These are phyloP conservation scores for Calyptomena viridis DNA, from an alignment of 2,113 vertebrate genomes.

Conservation along the genomic window DNA sequence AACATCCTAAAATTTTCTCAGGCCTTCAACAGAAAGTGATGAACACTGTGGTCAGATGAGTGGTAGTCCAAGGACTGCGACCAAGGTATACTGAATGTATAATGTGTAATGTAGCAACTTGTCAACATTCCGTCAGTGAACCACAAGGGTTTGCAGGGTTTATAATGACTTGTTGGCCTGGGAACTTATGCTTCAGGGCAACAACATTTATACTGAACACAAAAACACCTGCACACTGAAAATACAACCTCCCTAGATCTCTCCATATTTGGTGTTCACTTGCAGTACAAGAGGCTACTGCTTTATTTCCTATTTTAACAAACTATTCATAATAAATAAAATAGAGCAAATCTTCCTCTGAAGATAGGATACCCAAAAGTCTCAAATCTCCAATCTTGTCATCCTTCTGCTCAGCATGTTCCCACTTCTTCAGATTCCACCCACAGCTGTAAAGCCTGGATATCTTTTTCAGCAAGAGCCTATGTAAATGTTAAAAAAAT, in stretches of 20 bases:
- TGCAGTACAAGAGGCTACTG: background rate
- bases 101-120: background rate
- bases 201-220: background rate
- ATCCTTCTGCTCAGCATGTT: background rate
- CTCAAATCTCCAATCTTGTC: background rate
- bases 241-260: background rate
- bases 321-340: background rate
- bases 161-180: background rate
- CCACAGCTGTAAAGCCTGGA: background rate
- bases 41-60: background rate
- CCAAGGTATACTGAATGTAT: background rate
- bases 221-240: background rate
- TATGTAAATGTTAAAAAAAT: too few relatives aligned
- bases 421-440: background rate
- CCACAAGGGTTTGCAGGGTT: background rate
- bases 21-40: background rate
- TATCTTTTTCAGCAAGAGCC: background rate
- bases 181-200: background rate
- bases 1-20: background rate
- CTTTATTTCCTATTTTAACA: background rate
- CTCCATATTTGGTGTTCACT: background rate
- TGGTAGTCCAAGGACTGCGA: background rate
- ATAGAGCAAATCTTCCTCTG: background rate
- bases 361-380: background rate
- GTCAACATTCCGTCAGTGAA: background rate